Base-by-base conservation (phyloP, 2,888 invertebrate genomes). In the Empis stercorea region DNA sequence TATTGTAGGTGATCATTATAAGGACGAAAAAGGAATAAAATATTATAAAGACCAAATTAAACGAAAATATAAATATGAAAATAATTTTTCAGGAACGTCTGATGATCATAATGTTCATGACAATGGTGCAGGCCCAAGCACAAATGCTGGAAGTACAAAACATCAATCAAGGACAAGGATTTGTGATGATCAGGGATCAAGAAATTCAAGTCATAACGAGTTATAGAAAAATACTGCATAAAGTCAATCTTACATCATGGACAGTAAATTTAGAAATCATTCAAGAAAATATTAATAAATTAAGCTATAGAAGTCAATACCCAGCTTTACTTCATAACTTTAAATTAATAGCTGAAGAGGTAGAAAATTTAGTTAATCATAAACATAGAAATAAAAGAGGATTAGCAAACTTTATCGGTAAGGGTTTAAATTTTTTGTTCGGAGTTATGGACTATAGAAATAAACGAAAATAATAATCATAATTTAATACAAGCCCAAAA, bases 391-490 rank as follows among this genome's bases (percentile, higher is more conserved):
- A 30, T 5, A 27, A 39, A 38, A 38, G 15, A 16, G 43, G 45
- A 32, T 23, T 46, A 44, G 10, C 43, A 14, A 36, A 49, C 10
- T 7, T 45, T 15, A n/a, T 44, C 3, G 44, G 44, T 13, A 49
- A 41, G 20, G 44, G 41, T 4, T n/a, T 49, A 15, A 48, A 46
- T 14, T 39, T 43, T 17, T 36, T 48, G 23, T 17, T 37, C 34
- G 43, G 43, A 14, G 37, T 44, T 3, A 47, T 46, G 49, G 46
- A 47, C 20, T 40, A 34, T 46, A 30, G 40, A 40, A 17, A 44
- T 34, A 15, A 46, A 44, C n/a, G 14, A 37, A 20, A 45, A 46
- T n/a, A 43, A 48, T 16, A 48, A 46, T 34, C 10, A 43, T 30
- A 38, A 43, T 15, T 13, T 43, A 39, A 45, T 48, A 23, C 16